Conservation (phyloP, 2,113 vertebrate species). For the Sminthopsis crassicaudata region DNA sequence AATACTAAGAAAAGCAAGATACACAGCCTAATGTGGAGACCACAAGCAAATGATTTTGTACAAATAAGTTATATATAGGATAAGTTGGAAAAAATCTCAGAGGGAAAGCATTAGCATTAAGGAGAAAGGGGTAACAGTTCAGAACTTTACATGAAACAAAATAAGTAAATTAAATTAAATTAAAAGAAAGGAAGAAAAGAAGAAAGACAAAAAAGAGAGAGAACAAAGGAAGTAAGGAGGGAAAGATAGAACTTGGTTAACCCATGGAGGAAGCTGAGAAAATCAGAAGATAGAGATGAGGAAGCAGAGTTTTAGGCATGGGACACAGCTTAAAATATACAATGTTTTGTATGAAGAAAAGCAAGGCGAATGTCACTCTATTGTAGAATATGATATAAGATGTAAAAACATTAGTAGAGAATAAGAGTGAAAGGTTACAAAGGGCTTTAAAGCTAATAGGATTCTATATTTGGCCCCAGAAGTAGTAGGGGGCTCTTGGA, state of each 20-base stretch:
- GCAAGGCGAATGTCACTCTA: neutral
- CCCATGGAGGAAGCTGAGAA: neutral
- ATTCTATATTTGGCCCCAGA: neutral
- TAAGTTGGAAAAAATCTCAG: neutral
- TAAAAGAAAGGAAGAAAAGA: neutral
- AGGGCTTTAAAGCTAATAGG: neutral
- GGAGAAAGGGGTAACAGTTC: neutral
- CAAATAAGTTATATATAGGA: neutral
- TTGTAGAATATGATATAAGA: neutral
- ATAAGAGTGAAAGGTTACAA: neutral
- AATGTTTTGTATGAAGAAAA: neutral
- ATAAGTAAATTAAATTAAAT: neutral
- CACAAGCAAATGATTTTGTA: neutral
- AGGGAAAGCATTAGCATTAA: neutral
- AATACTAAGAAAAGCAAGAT: neutral
- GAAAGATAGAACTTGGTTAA: neutral
- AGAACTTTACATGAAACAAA: neutral
- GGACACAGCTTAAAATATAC: neutral
- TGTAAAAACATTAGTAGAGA: neutral
- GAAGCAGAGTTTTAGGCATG: neutral
- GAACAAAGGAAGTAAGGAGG: neutral
- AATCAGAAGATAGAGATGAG: neutral
- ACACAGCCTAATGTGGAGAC: neutral
- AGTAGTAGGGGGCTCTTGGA: neutral
- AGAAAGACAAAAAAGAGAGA: neutral